A percentile compares a stretch with the other conserved stretches of the same genome.
Conservation (phyloP, 2,113 vertebrate genomes). For the Oryzias javanicus region DNA sequence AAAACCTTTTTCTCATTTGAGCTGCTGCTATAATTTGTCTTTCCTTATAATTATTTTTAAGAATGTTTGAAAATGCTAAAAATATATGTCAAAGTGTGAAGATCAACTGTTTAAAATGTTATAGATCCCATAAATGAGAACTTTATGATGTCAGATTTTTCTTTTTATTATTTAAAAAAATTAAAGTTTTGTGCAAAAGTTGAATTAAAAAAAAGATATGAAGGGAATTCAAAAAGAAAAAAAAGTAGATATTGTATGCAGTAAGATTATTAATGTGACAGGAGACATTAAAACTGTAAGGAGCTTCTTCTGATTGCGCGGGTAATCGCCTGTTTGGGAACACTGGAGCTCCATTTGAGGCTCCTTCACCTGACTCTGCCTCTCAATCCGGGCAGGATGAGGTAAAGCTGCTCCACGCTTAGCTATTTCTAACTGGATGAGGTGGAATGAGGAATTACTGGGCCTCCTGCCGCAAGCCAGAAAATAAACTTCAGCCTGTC, state of each 20-base stretch:
- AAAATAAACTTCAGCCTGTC: conserved; percentile 1
- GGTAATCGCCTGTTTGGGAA: conserved; percentile 24
- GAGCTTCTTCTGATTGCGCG: conserved; percentile 13
- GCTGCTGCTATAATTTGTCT: neutral
- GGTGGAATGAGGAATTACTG: conserved; percentile 35
- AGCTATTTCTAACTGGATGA: conserved; percentile 57
- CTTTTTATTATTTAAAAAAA: too few relatives aligned
- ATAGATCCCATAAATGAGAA: neutral
- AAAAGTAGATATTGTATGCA: neutral
- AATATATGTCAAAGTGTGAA: neutral
- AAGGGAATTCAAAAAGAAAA: too few relatives aligned
- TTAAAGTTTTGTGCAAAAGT: too few relatives aligned
- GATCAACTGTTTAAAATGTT: neutral
- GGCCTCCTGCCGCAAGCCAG: conserved; percentile 32
- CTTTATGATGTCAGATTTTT: too few relatives aligned
- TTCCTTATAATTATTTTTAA: too few relatives aligned
- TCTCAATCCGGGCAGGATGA: conserved; percentile 31
- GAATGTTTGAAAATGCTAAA: neutral
- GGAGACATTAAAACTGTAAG: conserved; percentile 8
- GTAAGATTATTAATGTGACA: conserved; percentile 8
- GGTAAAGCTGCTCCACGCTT: conserved; percentile 57
- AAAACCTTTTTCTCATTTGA: neutral
- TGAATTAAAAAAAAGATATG: too few relatives aligned
- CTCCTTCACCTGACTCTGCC: conserved; percentile 33
- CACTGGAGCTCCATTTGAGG: conserved; percentile 12